phyloP scores from a whole-genome alignment of 2,888 invertebrate genomes.

The Suillia variegata region DNA sequence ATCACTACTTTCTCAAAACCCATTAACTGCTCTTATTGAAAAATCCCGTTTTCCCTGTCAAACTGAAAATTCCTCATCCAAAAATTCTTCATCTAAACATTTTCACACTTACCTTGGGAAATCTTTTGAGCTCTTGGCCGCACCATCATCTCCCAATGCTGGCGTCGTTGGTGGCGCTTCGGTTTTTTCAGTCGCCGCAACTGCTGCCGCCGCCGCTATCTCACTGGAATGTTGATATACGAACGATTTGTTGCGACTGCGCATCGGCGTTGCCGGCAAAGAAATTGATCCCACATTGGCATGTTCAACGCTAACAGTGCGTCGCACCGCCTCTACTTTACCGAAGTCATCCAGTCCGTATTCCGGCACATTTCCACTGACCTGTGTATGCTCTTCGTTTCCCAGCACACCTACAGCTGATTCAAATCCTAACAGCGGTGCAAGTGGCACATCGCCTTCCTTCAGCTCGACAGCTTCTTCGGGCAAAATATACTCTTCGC shows the following conservation, averaged over 20 bases:
- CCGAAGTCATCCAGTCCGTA: constrained; percentile 23
- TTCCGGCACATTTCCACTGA: constrained; percentile 7
- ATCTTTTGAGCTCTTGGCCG: constrained; percentile 35
- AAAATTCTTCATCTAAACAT: background rate
- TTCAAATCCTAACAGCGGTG: constrained; percentile 19
- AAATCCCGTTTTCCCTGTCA: too few species aligned
- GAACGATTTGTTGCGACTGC: background rate
- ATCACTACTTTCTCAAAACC: too few species aligned
- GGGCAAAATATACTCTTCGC: constrained; percentile 18
- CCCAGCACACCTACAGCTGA: background rate
- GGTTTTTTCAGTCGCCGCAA: constrained; percentile 1
- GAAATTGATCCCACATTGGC: too few species aligned
- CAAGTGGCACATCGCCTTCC: constrained; percentile 34
- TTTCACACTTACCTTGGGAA: constrained; percentile 46
- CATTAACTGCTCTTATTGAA: too few species aligned
- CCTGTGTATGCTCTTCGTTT: constrained; percentile 3
- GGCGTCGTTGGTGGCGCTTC: too few species aligned
- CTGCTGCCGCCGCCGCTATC: background rate
- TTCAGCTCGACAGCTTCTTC: constrained; percentile 39
- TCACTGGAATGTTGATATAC: too few species aligned
- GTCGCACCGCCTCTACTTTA: constrained; percentile 24
- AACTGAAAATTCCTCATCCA: too few species aligned
- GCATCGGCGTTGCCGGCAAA: background rate
- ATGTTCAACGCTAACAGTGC: constrained; percentile 21
- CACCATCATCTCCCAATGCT: background rate